Base-by-base conservation (phyloP, 1,140 invertebrate genomes). In the Eriocheir sinensis region DNA sequence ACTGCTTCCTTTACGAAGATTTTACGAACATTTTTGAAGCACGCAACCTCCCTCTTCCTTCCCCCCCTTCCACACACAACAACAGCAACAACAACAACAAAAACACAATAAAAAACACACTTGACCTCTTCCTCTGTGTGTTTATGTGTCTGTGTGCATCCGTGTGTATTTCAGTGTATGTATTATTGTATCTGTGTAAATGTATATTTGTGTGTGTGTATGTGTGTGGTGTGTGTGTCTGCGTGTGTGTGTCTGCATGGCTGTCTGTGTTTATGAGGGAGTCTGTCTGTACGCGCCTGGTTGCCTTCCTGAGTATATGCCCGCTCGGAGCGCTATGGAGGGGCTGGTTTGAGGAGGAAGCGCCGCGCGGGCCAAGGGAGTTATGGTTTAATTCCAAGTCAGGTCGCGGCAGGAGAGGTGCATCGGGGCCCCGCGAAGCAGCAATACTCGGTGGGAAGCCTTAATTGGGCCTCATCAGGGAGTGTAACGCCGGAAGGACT, bases 301-400 rank as follows among this genome's bases (percentile, higher is more conserved):
- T n/a, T n/a, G n/a, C n/a, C n/a, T n/a, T n/a, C n/a, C n/a, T n/a
- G n/a, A n/a, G n/a, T n/a, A n/a, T n/a, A n/a, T n/a, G n/a, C n/a
- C n/a, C n/a, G n/a, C n/a, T n/a, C n/a, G n/a, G n/a, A n/a, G n/a
- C n/a, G n/a, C n/a, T n/a, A n/a, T n/a, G n/a, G n/a, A 53, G 60
- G 60, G 6, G 12, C 60, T 1, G 27, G 60, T 6, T 72, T 1
- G 1, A n/a, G 21, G 4, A 72, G n/a, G 60, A 72, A 21, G 60
- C 60, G 60, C 2, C 60, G n/a, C 60, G 60, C 6, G 27, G 60
- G 60, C 27, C 2, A 72, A n/a, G 4, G 60, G 60, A 72, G 60
- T 72, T 72, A 72, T 72, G 60, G 60, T 72, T 72, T 72, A 72
- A 72, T 72, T 72, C 60, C 60, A 72, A 72, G 60, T 72, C 60